Percentiles rank a stretch among this genome's conserved stretches.
phyloP scores from a whole-genome alignment of 2,888 invertebrate species.

The Amitus sp. region DNA sequence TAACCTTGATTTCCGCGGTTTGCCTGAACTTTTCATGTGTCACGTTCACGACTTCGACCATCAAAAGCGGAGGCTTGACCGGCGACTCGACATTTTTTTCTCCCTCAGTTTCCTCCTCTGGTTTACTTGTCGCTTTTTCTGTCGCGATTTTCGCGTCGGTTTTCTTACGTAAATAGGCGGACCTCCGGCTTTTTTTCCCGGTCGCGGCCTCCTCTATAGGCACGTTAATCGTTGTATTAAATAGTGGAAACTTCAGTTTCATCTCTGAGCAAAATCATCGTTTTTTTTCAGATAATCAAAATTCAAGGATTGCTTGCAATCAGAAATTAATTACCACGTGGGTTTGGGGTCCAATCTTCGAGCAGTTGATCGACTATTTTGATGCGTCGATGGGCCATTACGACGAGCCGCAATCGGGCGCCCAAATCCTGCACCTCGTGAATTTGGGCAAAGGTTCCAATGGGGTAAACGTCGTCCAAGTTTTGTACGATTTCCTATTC shows the following conservation, averaged over 20 bases:
- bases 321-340: conserved; percentile 38
- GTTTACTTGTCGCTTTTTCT: conserved; percentile 28
- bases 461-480: conserved; percentile 85
- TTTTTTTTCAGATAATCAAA: background rate
- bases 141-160: conserved; percentile 31
- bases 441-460: conserved; percentile 98
- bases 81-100: background rate
- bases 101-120: background rate
- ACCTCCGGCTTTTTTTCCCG: conserved; percentile 55
- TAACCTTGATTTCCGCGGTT: conserved; percentile 92
- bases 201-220: conserved; percentile 79
- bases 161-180: conserved; percentile 50
- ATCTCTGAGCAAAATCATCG: conserved; percentile 71
- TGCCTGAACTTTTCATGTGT: conserved; percentile 87
- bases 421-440: conserved; percentile 97
- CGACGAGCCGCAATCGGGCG: conserved; percentile 87
- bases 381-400: conserved; percentile 93
- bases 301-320: background rate
- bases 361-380: conserved; percentile 82
- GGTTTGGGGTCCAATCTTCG: conserved; percentile 74
- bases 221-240: conserved; percentile 85
- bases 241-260: conserved; percentile 84
- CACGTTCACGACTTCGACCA: conserved; percentile 95
- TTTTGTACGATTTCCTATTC: conserved; percentile 86
- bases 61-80: conserved; percentile 70